Evolutionary conservation across 1,140 invertebrate species (phyloP).

Genomic region (Platorchestia sp.): DNA sequence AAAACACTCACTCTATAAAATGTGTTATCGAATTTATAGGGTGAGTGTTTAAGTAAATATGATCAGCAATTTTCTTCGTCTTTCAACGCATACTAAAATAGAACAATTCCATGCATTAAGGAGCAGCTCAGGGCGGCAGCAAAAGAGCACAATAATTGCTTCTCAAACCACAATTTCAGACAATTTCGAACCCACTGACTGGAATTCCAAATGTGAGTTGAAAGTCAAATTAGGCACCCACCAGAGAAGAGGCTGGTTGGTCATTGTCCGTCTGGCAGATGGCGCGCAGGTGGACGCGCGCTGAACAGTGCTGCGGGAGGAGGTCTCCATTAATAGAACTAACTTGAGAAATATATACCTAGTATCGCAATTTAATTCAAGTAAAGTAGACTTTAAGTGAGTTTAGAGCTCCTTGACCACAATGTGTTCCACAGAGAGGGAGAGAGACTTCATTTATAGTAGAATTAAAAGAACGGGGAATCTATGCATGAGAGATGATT

Average conservation of each 20-base stretch:
- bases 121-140: neutral
- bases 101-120: no score
- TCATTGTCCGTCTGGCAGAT: conserved; percentile 10
- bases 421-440: neutral
- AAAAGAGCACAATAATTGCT: no score
- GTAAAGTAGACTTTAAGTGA: neutral
- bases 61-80: no score
- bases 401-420: neutral
- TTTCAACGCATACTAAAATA: no score
- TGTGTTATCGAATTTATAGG: no score
- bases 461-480: neutral
- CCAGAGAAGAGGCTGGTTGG: neutral
- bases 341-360: neutral
- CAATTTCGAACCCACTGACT: no score
- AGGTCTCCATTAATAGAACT: neutral
- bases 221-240: no score
- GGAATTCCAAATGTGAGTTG: no score
- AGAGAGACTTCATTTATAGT: neutral
- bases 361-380: neutral
- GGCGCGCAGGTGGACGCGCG: neutral
- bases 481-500: neutral
- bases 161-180: no score
- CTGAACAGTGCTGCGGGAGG: neutral
- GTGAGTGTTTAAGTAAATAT: no score
- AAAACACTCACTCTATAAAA: no score